Evolutionary conservation across 2,888 invertebrate species (phyloP).

Genomic region (Adela reaumurella): DNA sequence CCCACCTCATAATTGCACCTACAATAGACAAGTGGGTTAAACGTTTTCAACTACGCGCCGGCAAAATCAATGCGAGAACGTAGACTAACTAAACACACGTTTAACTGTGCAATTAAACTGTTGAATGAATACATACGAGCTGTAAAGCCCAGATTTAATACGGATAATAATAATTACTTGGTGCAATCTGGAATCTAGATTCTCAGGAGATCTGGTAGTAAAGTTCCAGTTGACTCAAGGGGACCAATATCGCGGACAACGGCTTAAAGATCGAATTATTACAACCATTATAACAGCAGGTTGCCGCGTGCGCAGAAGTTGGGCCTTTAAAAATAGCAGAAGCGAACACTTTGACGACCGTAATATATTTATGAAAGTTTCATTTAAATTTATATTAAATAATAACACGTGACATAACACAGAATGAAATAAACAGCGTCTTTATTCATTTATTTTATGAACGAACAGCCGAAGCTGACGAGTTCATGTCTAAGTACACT

Average conservation of each 20-base stretch:
- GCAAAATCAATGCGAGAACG: not conserved
- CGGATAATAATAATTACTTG: not conserved
- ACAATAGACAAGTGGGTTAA: not conserved
- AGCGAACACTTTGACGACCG: no score
- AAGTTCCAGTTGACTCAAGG: not conserved
- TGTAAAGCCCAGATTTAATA: not conserved
- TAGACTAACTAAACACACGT: not conserved
- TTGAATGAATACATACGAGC: not conserved
- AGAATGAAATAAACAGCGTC: no score
- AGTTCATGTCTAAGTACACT: no score
- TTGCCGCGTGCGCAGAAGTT: not conserved
- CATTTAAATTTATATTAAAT: no score
- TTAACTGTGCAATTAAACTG: not conserved
- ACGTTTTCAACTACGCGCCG: not conserved
- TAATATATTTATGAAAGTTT: no score
- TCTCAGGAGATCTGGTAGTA: not conserved
- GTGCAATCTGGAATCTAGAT: not conserved
- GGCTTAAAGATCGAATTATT: not conserved
- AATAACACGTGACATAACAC: no score
- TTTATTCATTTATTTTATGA: no score
- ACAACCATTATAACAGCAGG: not conserved
- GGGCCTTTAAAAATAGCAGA: no score
- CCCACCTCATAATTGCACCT: not conserved
- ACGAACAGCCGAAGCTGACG: no score
- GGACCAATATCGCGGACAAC: not conserved